phyloP scores from a whole-genome alignment of 2,113 vertebrate species.

The Urocolius indicus region DNA sequence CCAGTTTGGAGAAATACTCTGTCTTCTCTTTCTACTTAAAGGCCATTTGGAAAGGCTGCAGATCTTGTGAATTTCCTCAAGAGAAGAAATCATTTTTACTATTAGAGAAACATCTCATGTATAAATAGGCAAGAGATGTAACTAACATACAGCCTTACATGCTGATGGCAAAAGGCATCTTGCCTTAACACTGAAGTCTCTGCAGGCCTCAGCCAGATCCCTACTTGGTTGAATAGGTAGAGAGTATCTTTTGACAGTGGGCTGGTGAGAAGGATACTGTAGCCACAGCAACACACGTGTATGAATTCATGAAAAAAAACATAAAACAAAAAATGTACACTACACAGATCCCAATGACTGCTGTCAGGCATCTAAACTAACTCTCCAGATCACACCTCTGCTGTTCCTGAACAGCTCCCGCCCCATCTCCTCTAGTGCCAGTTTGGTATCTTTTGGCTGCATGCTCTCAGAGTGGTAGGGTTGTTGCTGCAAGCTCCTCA shows the following conservation, averaged over 20 bases:
- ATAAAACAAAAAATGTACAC: conserved; percentile 43
- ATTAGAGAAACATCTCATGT: not conserved
- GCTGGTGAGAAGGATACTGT: conserved; percentile 39
- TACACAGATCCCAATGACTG: conserved; percentile 34
- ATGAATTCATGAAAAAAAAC: conserved; percentile 63
- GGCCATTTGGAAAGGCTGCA: not conserved
- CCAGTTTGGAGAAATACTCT: not conserved
- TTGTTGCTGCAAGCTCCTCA: not conserved
- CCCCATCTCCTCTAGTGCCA: not conserved
- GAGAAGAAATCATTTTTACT: not conserved
- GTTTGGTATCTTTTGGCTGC: not conserved
- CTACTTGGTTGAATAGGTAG: not conserved
- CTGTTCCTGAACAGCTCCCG: not conserved
- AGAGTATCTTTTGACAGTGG: not conserved
- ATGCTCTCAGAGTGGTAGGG: not conserved
- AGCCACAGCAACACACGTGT: conserved; percentile 27
- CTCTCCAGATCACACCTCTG: conserved; percentile 67
- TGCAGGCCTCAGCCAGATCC: not conserved
- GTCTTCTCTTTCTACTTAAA: not conserved
- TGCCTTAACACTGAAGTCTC: not conserved
- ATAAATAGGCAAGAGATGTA: not conserved
- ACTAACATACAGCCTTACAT: not conserved
- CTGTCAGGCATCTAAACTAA: conserved; percentile 41
- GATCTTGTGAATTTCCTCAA: not conserved
- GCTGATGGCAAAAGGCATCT: not conserved